Percentiles rank a stretch among this genome's conserved stretches.
Conservation (phyloP, 2,797 vertebrate species). For the Cuculus canorus region DNA sequence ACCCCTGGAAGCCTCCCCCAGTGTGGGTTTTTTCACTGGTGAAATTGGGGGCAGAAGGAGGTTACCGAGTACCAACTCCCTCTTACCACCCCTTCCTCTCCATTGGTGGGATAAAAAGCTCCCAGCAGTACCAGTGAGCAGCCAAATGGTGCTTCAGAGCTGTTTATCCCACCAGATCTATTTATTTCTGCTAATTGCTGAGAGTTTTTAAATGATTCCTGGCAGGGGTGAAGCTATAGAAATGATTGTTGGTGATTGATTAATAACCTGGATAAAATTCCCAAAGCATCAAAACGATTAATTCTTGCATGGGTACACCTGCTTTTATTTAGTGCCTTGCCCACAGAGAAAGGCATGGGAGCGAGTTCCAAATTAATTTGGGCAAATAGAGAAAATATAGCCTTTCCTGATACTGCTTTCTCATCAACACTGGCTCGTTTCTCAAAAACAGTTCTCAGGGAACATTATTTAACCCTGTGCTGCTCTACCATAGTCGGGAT, state of each 20-base stretch:
- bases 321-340: neutral
- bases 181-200: slow-evolving; percentile 28
- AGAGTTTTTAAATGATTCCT: slow-evolving; percentile 34
- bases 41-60: neutral
- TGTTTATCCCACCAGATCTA: neutral
- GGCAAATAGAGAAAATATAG: neutral
- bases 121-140: neutral
- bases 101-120: neutral
- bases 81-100: neutral
- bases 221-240: neutral
- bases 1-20: neutral
- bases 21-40: neutral
- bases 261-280: slow-evolving; percentile 36
- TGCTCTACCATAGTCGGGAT: neutral
- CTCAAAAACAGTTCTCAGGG: neutral
- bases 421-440: neutral
- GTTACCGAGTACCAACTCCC: neutral
- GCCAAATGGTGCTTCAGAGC: neutral
- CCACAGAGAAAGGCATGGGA: neutral
- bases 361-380: neutral
- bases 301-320: neutral
- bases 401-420: neutral
- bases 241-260: slow-evolving; percentile 36
- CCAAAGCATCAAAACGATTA: neutral
- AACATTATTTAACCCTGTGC: neutral